Base-by-base conservation (phyloP, 2,113 vertebrate genomes). In the Corythoichthys intestinalis region DNA sequence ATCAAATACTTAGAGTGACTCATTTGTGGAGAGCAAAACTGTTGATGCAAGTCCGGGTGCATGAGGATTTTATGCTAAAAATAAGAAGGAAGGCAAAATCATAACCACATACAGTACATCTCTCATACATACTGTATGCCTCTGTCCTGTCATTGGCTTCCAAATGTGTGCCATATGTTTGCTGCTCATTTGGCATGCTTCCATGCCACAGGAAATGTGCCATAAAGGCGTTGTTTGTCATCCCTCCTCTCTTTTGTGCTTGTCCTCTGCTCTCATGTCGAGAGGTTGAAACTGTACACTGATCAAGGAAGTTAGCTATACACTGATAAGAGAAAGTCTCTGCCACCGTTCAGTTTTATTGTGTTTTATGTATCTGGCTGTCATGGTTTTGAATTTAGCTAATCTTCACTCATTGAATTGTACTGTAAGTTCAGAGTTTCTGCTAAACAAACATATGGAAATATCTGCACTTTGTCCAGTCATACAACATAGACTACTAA, bases 141-240 rank as follows among this genome's bases (percentile, higher is more conserved):
- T 61, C 15, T 12, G 57, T 39, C 14, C 57, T 38, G 13, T 15
- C 38, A 17, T 61, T 61, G 2, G 38, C 38, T 17, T 61, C 59
- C 8, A 61, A 61, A 61, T 61, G 59, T 11, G 15, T 38, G 15
- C 59, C 60, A 62, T 39, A 46, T 47, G 61, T 47, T 47, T 63
- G 61, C 44, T 47, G 61, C 13, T 47, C 44, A 63, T 46, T 63
- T 63, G 61, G 41, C 61, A 4, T 20, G 39, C 44, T 28, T 63
- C 61, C 61, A 63, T 20, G 12, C 39, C 37, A 63, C 61, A 63
- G 61, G 61, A 63, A 63, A 63, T 47, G 44, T 63, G 44, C 61
- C 61, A 47, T 47, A 41, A 47, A 63, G 61, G 44, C 44, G 44
- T 47, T 44, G n/a, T 63, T 63, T 34, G n/a, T n/a, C 41, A 12